Evolutionary conservation across 1,140 invertebrate species (phyloP), one percentile per base, ranked within the genome.

Genomic region (Procambarus clarkii): DNA sequence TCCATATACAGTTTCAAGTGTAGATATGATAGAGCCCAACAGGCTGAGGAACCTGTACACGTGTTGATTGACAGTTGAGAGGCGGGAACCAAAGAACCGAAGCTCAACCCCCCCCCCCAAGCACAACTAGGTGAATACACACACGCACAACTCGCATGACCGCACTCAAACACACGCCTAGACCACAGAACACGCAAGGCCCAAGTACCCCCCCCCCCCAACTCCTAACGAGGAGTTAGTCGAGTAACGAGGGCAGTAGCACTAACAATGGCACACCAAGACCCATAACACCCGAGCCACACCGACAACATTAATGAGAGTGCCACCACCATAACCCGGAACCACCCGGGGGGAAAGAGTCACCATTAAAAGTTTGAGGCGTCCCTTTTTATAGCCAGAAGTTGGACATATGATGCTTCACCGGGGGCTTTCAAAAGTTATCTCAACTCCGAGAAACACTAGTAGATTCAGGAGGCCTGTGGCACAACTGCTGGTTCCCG

Each of bases 331-430:
- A 34, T 74, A 74, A 48, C 45, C 77, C 45, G 9, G 45, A 21
- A 15, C 48, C 5, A 3, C 45, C 0, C 21, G 34, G 45, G 77
- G 34, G 13, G 21, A 79, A 34, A 5, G 45, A n/a, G 48, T 34
- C 45, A 50, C 77, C 77, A 79, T 79, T 79, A 79, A 79, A 79
- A 79, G 45, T 79, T 79, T 48, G 77, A 8, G 13, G 77, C 21
- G 13, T 79, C 45, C 13, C 15, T 24, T 79, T 79, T 46, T 50
- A 48, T 48, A 50, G 3, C 45, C 13, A 7, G 77, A 50, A 79
- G 77, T 79, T 79, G 77, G 48, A 21, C 77, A 21, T 9, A 15
- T 48, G 77, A 79, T 2, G 77, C 45, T 24, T 11, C 45, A 15
- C 3, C 13, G 15, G 18, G 9, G 45, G 21, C 48, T 48, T 79